phyloP scores from a whole-genome alignment of 2,113 vertebrate species.

The Carassius gibelio region DNA sequence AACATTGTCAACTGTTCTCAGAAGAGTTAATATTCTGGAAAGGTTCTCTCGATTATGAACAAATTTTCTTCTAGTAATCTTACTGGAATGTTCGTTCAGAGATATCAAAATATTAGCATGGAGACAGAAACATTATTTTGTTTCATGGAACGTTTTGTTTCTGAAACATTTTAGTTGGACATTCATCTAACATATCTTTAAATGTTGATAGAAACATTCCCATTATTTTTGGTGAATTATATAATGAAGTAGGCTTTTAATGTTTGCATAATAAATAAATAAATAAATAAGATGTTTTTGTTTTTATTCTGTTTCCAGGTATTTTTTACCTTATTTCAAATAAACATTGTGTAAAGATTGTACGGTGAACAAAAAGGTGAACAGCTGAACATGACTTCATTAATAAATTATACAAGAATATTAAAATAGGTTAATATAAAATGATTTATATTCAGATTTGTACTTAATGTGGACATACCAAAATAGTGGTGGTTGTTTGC shows the following conservation, averaged over 20 bases:
- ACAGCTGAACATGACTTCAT: neutral
- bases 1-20: neutral
- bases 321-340: neutral
- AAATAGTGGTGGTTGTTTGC: neutral
- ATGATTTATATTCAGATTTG: neutral
- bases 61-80: neutral
- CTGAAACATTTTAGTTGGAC: too few relatives aligned
- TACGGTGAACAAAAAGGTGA: neutral
- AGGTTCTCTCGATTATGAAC: neutral
- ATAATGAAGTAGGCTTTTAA: neutral
- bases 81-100: neutral
- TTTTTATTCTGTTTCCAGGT: neutral
- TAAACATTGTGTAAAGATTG: neutral
- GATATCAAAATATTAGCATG: too few relatives aligned
- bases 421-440: neutral
- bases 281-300: too few relatives aligned
- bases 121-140: too few relatives aligned
- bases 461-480: neutral
- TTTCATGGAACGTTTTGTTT: too few relatives aligned
- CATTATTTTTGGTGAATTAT: neutral
- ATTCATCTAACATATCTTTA: too few relatives aligned
- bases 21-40: neutral
- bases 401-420: neutral
- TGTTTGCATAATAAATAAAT: neutral
- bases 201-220: too few relatives aligned